A percentile compares a stretch with the other conserved stretches of the same genome.
Evolutionary conservation across 1,140 invertebrate genomes (phyloP).

Genomic region (Drosophila carrolli): DNA sequence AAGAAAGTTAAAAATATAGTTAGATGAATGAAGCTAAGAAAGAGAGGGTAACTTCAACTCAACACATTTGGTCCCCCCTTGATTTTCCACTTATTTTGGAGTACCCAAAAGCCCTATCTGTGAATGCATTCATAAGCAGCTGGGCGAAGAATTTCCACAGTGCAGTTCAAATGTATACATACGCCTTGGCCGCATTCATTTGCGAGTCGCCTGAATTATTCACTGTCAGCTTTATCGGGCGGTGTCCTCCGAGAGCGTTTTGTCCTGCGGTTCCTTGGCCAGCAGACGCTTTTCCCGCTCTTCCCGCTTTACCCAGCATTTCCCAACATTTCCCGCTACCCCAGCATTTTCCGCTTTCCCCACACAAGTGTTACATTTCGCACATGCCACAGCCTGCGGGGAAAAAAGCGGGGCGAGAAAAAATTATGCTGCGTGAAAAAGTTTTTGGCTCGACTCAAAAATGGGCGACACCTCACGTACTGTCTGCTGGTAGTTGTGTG

Average conservation of each 20-base stretch:
- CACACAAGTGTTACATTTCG: slow-evolving; percentile 44
- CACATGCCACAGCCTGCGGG: slow-evolving; percentile 42
- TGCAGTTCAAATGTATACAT: slow-evolving; percentile 4
- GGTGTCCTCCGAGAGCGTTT: slow-evolving; percentile 46
- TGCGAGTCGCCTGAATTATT: slow-evolving; percentile 26
- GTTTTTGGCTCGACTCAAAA: slow-evolving; percentile 59
- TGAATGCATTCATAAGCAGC: slow-evolving; percentile 2
- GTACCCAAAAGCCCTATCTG: neutral
- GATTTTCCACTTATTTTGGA: neutral
- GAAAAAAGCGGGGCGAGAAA: slow-evolving; percentile 10
- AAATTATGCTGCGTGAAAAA: slow-evolving; percentile 65
- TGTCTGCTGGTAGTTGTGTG: slow-evolving; percentile 15
- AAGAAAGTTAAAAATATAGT: too few species aligned
- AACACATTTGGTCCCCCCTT: too few species aligned
- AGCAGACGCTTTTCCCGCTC: slow-evolving; percentile 21
- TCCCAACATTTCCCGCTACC: too few species aligned
- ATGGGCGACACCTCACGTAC: slow-evolving; percentile 69
- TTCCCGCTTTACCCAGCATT: too few species aligned
- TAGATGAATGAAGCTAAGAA: neutral
- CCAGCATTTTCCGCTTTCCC: neutral
- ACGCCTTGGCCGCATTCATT: slow-evolving; percentile 3
- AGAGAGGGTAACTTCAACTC: too few species aligned
- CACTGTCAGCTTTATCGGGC: slow-evolving; percentile 49
- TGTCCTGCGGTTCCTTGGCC: slow-evolving; percentile 42
- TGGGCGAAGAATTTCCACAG: slow-evolving; percentile 1